These are phyloP conservation scores for Leptopterna dolabrata DNA, from an alignment of 2,888 invertebrate species.

Conservation along the genomic window DNA sequence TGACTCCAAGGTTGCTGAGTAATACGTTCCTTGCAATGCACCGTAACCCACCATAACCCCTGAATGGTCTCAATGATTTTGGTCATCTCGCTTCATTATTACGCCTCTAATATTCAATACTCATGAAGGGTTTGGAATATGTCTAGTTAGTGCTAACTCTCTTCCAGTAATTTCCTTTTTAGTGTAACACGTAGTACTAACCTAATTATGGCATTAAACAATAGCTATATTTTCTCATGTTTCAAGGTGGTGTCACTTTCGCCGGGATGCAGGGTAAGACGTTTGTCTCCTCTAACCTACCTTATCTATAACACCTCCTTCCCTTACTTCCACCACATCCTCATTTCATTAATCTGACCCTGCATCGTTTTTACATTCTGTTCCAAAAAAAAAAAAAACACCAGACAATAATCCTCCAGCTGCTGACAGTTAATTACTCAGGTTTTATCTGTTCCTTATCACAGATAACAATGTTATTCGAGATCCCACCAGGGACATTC, in stretches of 20 bases:
- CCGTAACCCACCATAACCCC: too few species aligned
- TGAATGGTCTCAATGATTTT: too few species aligned
- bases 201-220: background rate
- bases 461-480: background rate
- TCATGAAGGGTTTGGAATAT: too few species aligned
- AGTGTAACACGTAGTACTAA: too few species aligned
- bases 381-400: too few species aligned
- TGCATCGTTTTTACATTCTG: conserved; percentile 2
- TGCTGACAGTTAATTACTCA: background rate
- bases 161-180: too few species aligned
- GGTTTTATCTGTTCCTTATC: background rate
- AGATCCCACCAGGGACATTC: background rate
- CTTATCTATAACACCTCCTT: background rate
- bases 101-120: background rate
- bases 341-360: background rate
- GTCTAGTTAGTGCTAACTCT: too few species aligned
- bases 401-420: background rate
- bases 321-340: background rate
- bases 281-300: conserved; percentile 36
- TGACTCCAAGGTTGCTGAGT: too few species aligned
- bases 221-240: conserved; percentile 34
- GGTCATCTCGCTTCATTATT: too few species aligned
- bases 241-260: conserved; percentile 75
- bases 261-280: conserved; percentile 74
- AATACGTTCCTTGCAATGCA: too few species aligned